Evolutionary conservation across 2,797 vertebrate species (phyloP).

Genomic region (Gallinago solitaria): DNA sequence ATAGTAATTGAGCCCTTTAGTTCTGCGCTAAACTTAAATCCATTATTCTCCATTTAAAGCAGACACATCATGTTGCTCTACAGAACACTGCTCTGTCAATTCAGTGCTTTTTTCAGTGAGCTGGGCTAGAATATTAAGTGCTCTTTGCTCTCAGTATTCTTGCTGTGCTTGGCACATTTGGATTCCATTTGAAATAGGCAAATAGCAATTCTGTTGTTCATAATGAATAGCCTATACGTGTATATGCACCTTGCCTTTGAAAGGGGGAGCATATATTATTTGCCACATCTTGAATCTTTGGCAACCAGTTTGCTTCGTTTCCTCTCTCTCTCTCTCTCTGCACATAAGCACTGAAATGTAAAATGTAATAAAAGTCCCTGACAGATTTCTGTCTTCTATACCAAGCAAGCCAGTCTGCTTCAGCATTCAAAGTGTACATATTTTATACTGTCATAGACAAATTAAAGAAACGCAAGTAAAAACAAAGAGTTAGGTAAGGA

Average conservation of each 20-base stretch:
- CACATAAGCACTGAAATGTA: slow-evolving; percentile 64
- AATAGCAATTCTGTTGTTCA: slow-evolving; percentile 76
- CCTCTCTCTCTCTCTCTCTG: background rate
- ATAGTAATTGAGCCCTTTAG: slow-evolving; percentile 80
- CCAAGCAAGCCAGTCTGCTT: background rate
- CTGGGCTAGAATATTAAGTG: slow-evolving; percentile 77
- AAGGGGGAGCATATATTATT: slow-evolving; percentile 53
- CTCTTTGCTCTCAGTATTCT: slow-evolving; percentile 69
- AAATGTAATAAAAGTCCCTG: slow-evolving; percentile 63
- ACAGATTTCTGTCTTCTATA: slow-evolving; percentile 29
- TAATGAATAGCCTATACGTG: slow-evolving; percentile 73
- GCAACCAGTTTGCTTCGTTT: slow-evolving; percentile 61
- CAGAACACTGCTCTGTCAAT: slow-evolving; percentile 74
- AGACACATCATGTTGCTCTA: slow-evolving; percentile 78
- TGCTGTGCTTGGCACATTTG: slow-evolving; percentile 75
- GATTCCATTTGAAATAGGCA: slow-evolving; percentile 76
- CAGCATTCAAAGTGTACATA: background rate
- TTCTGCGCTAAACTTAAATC: slow-evolving; percentile 81
- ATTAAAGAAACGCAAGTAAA: slow-evolving; percentile 60
- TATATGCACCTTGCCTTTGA: slow-evolving; percentile 71
- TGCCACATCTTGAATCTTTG: slow-evolving; percentile 66
- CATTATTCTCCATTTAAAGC: slow-evolving; percentile 81
- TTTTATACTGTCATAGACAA: slow-evolving; percentile 40
- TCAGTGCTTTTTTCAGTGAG: slow-evolving; percentile 68
- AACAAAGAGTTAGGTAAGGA: slow-evolving; percentile 50